phyloP scores from a whole-genome alignment of 2,797 vertebrate genomes.

The Alfaro cultratus region DNA sequence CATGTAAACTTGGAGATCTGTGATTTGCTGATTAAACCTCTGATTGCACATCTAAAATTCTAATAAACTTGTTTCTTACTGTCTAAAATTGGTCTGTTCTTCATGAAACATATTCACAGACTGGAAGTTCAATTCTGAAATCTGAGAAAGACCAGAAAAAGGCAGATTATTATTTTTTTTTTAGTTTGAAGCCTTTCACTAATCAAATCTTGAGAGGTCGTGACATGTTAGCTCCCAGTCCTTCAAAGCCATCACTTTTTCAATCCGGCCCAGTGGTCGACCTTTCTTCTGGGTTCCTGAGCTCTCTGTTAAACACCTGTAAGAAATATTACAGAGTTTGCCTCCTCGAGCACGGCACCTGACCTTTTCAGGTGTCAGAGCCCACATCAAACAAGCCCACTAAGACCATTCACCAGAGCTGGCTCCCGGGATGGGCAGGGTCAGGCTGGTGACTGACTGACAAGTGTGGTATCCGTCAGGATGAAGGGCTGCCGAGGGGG shows the following conservation, averaged over 20 bases:
- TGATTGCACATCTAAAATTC: conserved; percentile 17
- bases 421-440: conserved; percentile 52
- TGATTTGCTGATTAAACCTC: conserved; percentile 10
- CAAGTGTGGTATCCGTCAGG: conserved; percentile 59
- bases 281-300: conserved; percentile 72
- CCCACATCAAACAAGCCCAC: conserved; percentile 79
- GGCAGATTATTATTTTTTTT: conserved; percentile 1
- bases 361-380: conserved; percentile 82
- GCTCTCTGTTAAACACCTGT: conserved; percentile 80
- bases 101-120: conserved; percentile 9
- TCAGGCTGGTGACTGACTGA: conserved; percentile 72
- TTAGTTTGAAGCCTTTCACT: conserved; percentile 45
- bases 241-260: conserved; percentile 70
- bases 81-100: not conserved
- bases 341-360: conserved; percentile 70
- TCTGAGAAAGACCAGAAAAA: not conserved
- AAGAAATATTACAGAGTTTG: conserved; percentile 76
- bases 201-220: conserved; percentile 59
- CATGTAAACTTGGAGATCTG: conserved; percentile 4
- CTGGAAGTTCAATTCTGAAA: conserved; percentile 22
- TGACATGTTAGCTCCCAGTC: conserved; percentile 57
- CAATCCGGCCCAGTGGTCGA: conserved; percentile 57
- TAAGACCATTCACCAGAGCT: conserved; percentile 66
- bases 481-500: conserved; percentile 66
- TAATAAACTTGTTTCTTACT: conserved; percentile 9